phyloP scores from a whole-genome alignment of 2,113 vertebrate genomes.

The Elachura formosa region DNA sequence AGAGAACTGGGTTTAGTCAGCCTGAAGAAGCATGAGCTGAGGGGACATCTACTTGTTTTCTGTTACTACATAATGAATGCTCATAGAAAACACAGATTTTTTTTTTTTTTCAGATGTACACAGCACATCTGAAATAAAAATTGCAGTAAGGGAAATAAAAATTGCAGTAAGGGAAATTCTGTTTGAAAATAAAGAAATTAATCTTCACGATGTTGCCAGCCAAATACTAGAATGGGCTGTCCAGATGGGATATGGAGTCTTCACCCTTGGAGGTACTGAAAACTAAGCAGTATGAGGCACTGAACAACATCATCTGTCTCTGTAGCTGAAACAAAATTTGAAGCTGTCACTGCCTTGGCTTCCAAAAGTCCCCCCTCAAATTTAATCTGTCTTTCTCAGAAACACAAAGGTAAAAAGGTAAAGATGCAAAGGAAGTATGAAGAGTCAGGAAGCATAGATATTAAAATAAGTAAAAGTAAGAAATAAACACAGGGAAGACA shows the following conservation, averaged over 20 bases:
- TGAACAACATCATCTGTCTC: not conserved
- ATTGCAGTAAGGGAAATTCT: not conserved
- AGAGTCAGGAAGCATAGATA: not conserved
- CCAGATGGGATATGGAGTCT: not conserved
- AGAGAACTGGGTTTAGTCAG: not conserved
- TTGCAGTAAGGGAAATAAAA: not conserved
- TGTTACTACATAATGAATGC: not conserved
- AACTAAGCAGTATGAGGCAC: not conserved
- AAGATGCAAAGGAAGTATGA: not conserved
- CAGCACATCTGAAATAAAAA: not conserved
- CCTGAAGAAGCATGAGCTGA: not conserved
- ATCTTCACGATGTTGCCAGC: not conserved
- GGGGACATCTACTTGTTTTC: not conserved
- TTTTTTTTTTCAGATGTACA: not conserved
- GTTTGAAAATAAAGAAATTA: not conserved
- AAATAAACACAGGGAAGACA: not conserved
- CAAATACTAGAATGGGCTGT: not conserved
- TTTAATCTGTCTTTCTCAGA: not conserved
- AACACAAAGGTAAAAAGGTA: not conserved
- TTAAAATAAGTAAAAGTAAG: not conserved
- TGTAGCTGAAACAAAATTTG: not conserved
- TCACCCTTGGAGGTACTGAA: not conserved
- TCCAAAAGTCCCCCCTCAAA: not conserved
- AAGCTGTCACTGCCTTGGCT: not conserved
- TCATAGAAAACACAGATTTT: not conserved